These are phyloP conservation scores for Eleginops maclovinus DNA, from an alignment of 2,113 vertebrate species.

Conservation along the genomic window DNA sequence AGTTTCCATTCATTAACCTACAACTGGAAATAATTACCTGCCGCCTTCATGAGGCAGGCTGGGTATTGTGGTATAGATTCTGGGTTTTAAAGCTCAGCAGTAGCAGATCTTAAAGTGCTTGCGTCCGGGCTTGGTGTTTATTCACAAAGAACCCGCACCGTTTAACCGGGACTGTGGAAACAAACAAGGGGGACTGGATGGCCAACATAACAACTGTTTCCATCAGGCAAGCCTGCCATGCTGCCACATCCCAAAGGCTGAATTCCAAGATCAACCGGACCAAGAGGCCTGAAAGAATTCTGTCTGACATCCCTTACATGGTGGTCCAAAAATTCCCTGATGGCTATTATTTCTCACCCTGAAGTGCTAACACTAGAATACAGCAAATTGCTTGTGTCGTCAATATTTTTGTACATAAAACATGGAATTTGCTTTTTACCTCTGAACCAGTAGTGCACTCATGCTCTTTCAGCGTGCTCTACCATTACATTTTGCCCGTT, in stretches of 20 bases:
- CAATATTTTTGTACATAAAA: neutral
- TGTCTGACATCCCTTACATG: constrained; percentile 35
- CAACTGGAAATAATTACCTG: constrained; percentile 77
- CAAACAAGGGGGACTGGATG: constrained; percentile 66
- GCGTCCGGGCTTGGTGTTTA: constrained; percentile 43
- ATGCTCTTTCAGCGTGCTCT: no score
- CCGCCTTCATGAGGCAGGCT: constrained; percentile 24
- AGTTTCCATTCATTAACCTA: constrained; percentile 78
- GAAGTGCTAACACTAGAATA: neutral
- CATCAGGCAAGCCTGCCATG: constrained; percentile 37
- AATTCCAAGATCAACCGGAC: constrained; percentile 62
- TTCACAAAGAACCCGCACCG: constrained; percentile 61
- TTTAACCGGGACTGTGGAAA: constrained; percentile 68
- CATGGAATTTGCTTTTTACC: no score
- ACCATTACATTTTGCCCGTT: no score
- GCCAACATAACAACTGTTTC: constrained; percentile 62
- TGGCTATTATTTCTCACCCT: constrained; percentile 6
- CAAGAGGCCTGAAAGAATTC: constrained; percentile 45
- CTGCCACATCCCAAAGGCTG: constrained; percentile 44
- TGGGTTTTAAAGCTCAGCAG: constrained; percentile 39
- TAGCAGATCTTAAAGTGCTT: constrained; percentile 49
- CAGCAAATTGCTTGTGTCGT: neutral
- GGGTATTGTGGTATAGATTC: constrained; percentile 42
- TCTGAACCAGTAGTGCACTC: no score
- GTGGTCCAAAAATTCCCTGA: constrained; percentile 30